A percentile compares a stretch with the other conserved stretches of the same genome.
phyloP scores from a whole-genome alignment of 2,113 vertebrate species.

The Chloroceryle aenea region DNA sequence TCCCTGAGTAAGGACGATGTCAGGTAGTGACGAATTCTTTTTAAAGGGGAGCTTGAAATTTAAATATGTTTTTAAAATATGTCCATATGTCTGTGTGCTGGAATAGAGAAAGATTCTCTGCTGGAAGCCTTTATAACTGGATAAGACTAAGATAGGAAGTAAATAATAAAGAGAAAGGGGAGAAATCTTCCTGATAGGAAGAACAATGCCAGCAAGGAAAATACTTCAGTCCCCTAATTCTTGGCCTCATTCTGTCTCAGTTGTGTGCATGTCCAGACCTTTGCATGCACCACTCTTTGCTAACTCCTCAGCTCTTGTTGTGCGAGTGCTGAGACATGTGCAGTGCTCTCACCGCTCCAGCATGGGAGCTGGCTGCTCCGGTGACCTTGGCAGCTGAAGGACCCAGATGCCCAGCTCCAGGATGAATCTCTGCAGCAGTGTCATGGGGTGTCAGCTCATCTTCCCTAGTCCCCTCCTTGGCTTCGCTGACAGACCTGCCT shows the following conservation, averaged over 20 bases:
- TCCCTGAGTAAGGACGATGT: not conserved
- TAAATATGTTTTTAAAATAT: not conserved
- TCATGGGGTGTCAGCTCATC: slow-evolving; percentile 51
- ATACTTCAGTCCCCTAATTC: not conserved
- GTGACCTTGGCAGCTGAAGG: slow-evolving; percentile 65
- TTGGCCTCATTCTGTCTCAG: not conserved
- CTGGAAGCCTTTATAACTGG: not conserved
- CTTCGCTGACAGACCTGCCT: slow-evolving; percentile 61
- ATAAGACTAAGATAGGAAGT: not conserved
- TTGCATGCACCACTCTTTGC: not conserved
- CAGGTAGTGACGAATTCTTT: slow-evolving; percentile 13
- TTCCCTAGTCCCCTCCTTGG: not conserved
- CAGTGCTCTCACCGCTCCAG: not conserved
- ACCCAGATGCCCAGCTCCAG: slow-evolving; percentile 68
- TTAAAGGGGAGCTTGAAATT: slow-evolving; percentile 3
- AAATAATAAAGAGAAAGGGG: not conserved
- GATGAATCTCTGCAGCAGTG: slow-evolving; percentile 58
- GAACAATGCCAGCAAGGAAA: not conserved
- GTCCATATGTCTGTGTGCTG: not conserved
- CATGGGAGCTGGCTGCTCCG: slow-evolving; percentile 19
- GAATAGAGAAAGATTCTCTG: not conserved
- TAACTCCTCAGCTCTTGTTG: not conserved
- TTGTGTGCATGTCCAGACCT: not conserved
- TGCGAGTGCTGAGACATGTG: not conserved
- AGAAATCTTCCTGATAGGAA: not conserved